phyloP scores from a whole-genome alignment of 2,113 vertebrate genomes.

The Oncorhynchus gorbuscha region DNA sequence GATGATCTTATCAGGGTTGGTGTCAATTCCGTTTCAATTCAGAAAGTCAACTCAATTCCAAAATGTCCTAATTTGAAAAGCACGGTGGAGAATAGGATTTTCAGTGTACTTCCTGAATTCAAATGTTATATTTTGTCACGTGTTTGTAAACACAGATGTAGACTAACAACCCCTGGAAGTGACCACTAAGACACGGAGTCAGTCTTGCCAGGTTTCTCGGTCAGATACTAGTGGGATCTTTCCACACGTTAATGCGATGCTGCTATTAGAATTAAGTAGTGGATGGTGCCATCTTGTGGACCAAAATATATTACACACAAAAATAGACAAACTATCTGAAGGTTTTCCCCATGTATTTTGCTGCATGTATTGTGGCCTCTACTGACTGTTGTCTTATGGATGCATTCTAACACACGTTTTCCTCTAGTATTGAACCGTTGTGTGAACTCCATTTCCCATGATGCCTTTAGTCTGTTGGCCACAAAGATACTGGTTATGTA shows the following conservation, averaged over 20 bases:
- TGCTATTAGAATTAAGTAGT: background rate
- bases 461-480: background rate
- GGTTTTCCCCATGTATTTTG: background rate
- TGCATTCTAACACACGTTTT: background rate
- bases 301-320: too few relatives aligned
- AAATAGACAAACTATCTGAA: background rate
- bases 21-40: too few relatives aligned
- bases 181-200: too few relatives aligned
- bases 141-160: too few relatives aligned
- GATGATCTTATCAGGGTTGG: too few relatives aligned
- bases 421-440: background rate
- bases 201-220: background rate
- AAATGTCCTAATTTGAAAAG: too few relatives aligned
- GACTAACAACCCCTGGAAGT: too few relatives aligned
- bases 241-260: background rate
- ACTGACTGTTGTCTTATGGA: background rate
- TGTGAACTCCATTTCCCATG: background rate
- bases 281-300: constrained; percentile 38
- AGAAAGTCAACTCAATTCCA: too few relatives aligned
- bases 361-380: background rate
- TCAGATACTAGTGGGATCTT: background rate
- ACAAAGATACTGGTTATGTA: background rate
- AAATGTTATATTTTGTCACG: too few relatives aligned
- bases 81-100: too few relatives aligned
- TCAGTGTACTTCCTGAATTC: too few relatives aligned